Base-by-base conservation (phyloP, 2,113 vertebrate genomes). In the Dipodomys merriami region DNA sequence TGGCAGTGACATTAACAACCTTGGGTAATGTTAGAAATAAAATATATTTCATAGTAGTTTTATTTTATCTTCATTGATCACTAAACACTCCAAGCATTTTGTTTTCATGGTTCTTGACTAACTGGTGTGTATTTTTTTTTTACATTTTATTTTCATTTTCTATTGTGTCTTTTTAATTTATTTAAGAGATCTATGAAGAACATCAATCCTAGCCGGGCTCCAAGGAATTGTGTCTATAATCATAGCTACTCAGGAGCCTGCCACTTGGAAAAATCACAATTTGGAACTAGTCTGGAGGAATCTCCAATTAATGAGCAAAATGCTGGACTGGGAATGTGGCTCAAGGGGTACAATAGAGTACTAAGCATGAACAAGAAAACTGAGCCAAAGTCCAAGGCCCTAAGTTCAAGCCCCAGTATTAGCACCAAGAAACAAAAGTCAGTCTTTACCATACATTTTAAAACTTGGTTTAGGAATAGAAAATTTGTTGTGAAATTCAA, bases 121-220 rank as follows among this genome's bases (percentile, higher is more conserved):
- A 23, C 2, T 22, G 11, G 29, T 29, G 15, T 29, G 15, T 57
- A 18, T 18, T 13, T 57, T 57, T 57, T 16, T 57, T 57, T 67
- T 67, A 67, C 25, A 67, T 27, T 11, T 27, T 16, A 71, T 92
- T 20, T 78, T 53, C 35, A n/a, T 93, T 91, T 86, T 72, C 53
- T 88, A 12, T 12, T 81, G 33, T 79, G 20, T 68, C 79, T 77
- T 84, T 35, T 91, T 87, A 77, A 60, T 72, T 86, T 46, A 92
- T 27, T 60, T 72, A 83, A 94, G 44, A 49, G 6, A 20, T 88
- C 57, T 87, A 90, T 85, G 57, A 90, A 89, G 35, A 64, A 46
- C 80, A 68, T 64, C 22, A 64, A 64, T 64, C 62, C 8, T 23
- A 64, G 62, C 62, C 62, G 8, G 62, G 62, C 23, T 20, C 22